A percentile compares a stretch with the other conserved stretches of the same genome.
phyloP scores from a whole-genome alignment of 2,797 vertebrate species.

The Falco concolor region DNA sequence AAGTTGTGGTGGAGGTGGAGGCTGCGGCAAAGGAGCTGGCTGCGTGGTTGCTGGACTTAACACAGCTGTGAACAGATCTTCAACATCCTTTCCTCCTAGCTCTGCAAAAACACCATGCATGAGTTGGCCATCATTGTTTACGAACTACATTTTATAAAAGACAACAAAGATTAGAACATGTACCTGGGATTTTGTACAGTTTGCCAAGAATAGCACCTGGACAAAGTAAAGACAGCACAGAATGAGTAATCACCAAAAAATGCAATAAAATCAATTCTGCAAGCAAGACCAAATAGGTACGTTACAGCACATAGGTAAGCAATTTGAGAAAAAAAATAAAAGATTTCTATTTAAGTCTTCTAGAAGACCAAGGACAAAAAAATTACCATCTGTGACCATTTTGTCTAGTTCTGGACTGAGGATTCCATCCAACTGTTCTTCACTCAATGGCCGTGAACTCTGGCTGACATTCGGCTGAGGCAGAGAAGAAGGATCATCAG shows the following conservation, averaged over 20 bases:
- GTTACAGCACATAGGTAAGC: neutral
- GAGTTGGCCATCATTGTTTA: neutral
- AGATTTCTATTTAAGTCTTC: neutral
- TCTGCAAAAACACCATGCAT: conserved; percentile 74
- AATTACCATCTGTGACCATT: conserved; percentile 98
- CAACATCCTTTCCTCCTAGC: conserved; percentile 96
- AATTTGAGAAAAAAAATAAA: neutral
- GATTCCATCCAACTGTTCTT: conserved; percentile 93
- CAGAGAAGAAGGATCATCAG: conserved; percentile 80
- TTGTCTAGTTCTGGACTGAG: conserved; percentile 98
- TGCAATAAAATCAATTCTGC: neutral
- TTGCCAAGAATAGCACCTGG: conserved; percentile 98
- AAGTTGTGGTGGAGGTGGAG: conserved; percentile 74
- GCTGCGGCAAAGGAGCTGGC: conserved; percentile 82
- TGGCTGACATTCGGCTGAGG: conserved; percentile 79
- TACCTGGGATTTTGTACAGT: conserved; percentile 99
- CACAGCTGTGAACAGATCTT: conserved; percentile 96
- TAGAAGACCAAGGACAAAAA: conserved; percentile 17
- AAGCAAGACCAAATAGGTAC: neutral
- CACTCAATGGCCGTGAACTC: conserved; percentile 82
- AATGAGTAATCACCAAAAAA: conserved; percentile 8
- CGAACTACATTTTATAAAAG: neutral
- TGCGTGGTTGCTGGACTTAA: conserved; percentile 88
- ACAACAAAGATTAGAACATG: neutral
- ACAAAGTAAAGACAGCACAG: conserved; percentile 40